Base-by-base conservation (phyloP, 2,888 invertebrate genomes). In the Anodontia alba region DNA sequence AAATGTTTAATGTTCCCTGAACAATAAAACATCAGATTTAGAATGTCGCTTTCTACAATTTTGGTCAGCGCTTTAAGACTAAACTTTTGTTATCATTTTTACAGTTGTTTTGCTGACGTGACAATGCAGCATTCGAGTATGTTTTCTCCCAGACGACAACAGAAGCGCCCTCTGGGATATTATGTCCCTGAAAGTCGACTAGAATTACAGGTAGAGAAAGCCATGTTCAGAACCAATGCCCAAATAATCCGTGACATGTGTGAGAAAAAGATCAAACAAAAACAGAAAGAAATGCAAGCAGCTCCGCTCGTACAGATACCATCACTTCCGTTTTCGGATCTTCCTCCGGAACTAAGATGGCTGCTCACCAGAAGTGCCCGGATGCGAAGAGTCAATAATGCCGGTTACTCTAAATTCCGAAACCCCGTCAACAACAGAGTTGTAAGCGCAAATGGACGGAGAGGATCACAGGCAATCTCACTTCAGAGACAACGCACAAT, bases 171-270 rank as follows among this genome's bases (percentile, higher is more conserved):
- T 7, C 76, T 89, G 0, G 89, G 89, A 0, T 68, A 80, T 12
- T 81, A 75, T 42, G 49, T 76, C 5, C 83, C 81, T 17, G 87
- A 87, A 20, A 89, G 89, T 46, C 76, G 84, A 17, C 20, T 88
- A 0, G 89, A 89, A 67, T 68, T 86, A 0, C 87, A 88, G 42
- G 67, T 87, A 17, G 87, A 89, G 66, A 89, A 89, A 46, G 89
- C 86, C 0, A 57, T 86, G 31, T 89, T 89, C 57, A 43, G 84
- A 31, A 83, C 77, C 20, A 86, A 88, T 70, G 81, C 87, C 15
- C 75, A 84, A 23, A 69, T 89, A 17, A 74, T 89, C 3, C 73
- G 86, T 54, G 81, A 87, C 12, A 77, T 86, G 78, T 86, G 86
- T 70, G 82, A 82, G 33, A 73, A 70, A 33, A 70, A 78, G 51